Percentiles rank a stretch among this genome's conserved stretches.
Conservation (phyloP, 2,888 invertebrate species). For the Torymus texanus region DNA sequence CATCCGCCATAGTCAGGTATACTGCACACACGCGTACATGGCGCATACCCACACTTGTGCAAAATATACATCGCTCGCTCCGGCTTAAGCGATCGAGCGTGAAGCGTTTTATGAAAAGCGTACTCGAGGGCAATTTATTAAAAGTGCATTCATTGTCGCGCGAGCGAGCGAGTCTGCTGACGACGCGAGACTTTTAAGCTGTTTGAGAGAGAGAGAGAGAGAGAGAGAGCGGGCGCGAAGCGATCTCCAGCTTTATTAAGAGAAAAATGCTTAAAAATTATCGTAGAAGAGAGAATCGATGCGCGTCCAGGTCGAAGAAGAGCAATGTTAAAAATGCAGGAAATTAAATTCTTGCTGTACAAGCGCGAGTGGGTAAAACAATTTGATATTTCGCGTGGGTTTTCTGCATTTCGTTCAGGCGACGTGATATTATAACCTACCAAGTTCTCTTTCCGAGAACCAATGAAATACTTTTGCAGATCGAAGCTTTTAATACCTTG, state of each 20-base stretch:
- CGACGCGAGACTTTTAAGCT: conserved; percentile 63
- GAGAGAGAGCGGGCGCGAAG: conserved; percentile 14
- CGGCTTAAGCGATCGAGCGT: conserved; percentile 51
- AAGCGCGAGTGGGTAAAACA: conserved; percentile 18
- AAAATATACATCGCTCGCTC: conserved; percentile 27
- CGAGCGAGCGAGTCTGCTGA: conserved; percentile 62
- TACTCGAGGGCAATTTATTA: conserved; percentile 70
- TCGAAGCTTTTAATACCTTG: too few species aligned
- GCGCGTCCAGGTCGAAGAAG: neutral
- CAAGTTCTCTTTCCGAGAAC: too few species aligned
- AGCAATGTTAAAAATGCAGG: conserved; percentile 42
- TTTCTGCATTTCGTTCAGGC: neutral
- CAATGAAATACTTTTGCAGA: too few species aligned
- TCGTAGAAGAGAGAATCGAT: conserved; percentile 37
- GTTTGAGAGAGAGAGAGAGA: conserved; percentile 30
- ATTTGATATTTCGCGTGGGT: conserved; percentile 23
- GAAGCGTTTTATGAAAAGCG: conserved; percentile 63
- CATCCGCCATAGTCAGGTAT: neutral
- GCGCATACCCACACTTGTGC: neutral
- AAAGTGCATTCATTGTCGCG: conserved; percentile 72
- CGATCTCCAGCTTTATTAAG: conserved; percentile 48
- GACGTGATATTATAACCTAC: conserved; percentile 21
- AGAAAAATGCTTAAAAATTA: conserved; percentile 49
- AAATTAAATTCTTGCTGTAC: conserved; percentile 51
- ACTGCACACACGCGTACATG: neutral